These are phyloP conservation scores for Drosophila ananassae DNA, from an alignment of 1,140 invertebrate species.

Conservation along the genomic window DNA sequence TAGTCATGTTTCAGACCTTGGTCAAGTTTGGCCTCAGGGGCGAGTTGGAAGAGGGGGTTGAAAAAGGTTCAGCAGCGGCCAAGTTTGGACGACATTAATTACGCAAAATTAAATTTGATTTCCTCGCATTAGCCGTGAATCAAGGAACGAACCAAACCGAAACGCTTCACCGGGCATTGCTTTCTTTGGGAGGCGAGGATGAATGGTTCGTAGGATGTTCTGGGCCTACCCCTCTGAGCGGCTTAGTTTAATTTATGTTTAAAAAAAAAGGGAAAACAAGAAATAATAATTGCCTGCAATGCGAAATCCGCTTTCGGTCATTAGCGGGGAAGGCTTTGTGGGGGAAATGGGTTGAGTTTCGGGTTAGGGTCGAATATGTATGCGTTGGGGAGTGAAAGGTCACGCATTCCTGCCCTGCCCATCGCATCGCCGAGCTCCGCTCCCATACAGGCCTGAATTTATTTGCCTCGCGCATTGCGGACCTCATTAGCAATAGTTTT, in stretches of 20 bases:
- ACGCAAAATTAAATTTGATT: slow-evolving; percentile 80
- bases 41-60: neutral
- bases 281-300: slow-evolving; percentile 50
- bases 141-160: slow-evolving; percentile 30
- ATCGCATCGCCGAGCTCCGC: neutral
- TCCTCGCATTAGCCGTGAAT: slow-evolving; percentile 69
- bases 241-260: slow-evolving; percentile 46
- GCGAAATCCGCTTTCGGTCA: slow-evolving; percentile 60
- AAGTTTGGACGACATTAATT: slow-evolving; percentile 71
- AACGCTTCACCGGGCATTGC: slow-evolving; percentile 25
- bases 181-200: neutral
- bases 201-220: slow-evolving; percentile 3
- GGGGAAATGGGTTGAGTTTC: neutral
- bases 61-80: slow-evolving; percentile 18
- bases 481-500: slow-evolving; percentile 54
- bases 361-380: slow-evolving; percentile 1
- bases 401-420: neutral
- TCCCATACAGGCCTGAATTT: slow-evolving; percentile 20
- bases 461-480: slow-evolving; percentile 45
- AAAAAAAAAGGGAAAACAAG: slow-evolving; percentile 23
- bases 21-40: slow-evolving; percentile 1
- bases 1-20: slow-evolving; percentile 49
- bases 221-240: slow-evolving; percentile 21
- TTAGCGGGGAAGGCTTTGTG: slow-evolving; percentile 26
- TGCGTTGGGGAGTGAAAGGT: slow-evolving; percentile 1